Evolutionary conservation across 2,113 vertebrate species (phyloP), one percentile per base, ranked within the genome.

Genomic region (Lucifuga dentata): DNA sequence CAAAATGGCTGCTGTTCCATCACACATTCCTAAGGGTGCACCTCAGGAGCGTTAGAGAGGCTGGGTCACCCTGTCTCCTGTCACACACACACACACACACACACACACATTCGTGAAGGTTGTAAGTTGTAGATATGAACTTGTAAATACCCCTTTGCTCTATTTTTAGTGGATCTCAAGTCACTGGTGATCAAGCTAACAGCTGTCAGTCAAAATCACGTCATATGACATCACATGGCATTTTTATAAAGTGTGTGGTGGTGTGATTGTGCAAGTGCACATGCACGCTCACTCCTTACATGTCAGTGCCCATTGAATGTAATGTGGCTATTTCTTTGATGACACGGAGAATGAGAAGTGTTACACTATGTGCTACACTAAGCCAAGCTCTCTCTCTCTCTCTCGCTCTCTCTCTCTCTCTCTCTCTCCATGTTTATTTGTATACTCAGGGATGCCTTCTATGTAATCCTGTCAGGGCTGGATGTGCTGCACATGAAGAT

Each of bases 161-260:
- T 90, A 82, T 90, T 90, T 80, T 82, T 17, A 79, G 80, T 38
- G 12, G 20, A 33, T 57, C 5, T 65, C 59, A 64, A 32, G 74
- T 73, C 72, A 55, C 3, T 11, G 20, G 36, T 3, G 26, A 66
- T 69, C 36, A 44, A 35, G 49, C 13, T 11, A 56, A 5, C 80
- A 61, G 78, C 59, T 81, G 60, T 58, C 61, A 57, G 40, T 80
- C 67, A 78, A 67, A n/a, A 60, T 83, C 76, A 86, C 68, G 80
- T 81, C 63, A 80, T 43, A 26, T 70, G 55, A 68, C 46, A 36
- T 29, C 26, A 29, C 7, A 5, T 7, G 26, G 16, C 46, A 40
- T 29, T n/a, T 55, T 20, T 45, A 39, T 24, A 17, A 15, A 49
- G 20, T n/a, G 46, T 41, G 40, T 20, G 16, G 29, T 13, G n/a